Base-by-base conservation (phyloP, 2,888 invertebrate genomes). In the Tetanocera ferruginea region DNA sequence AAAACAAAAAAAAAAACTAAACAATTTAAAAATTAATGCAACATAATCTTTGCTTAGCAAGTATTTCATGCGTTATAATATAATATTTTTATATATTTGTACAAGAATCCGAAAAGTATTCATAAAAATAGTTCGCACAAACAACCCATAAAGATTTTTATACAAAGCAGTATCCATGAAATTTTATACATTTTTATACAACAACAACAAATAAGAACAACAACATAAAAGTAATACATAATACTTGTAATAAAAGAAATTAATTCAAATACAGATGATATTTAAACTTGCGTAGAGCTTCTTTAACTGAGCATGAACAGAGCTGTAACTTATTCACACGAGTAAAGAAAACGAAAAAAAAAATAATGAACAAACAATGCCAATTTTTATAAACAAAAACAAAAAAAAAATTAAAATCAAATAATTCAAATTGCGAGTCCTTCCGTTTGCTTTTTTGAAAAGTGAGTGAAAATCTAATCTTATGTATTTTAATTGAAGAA, bases 181-280 rank as follows among this genome's bases (percentile, higher is more conserved):
- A 83, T 86, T 85, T 85, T 86, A 84, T 84, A 85, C 86, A 85
- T 85, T 84, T 85, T 85, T 85, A 77, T 52, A 66, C 72, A 76
- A 76, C 73, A 78, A 70, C 80, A n/a, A 84, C 73, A 37, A 81
- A 79, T 52, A 84, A 78, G 49, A 78, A 81, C 77, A 72, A 83
- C 79, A 67, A 76, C n/a, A 78, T 78, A 76, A 79, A 83, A 81
- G 69, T 74, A 57, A 75, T n/a, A n/a, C n/a, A n/a, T 79, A 57
- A 62, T 19, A 72, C 74, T 34, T 31, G 17, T 31, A 34, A 70
- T 55, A 67, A 73, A 76, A 73, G 72, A 8, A 28, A 74, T 11
- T 76, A 71, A 84, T 81, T 85, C 82, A 81, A 37, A 72, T 31
- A 25, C 31, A 73, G 23, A 19, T 52, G 57, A 23, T n/a, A 14